These are phyloP conservation scores for Drosophila sechellia DNA, from an alignment of 1,140 invertebrate genomes.

Conservation along the genomic window DNA sequence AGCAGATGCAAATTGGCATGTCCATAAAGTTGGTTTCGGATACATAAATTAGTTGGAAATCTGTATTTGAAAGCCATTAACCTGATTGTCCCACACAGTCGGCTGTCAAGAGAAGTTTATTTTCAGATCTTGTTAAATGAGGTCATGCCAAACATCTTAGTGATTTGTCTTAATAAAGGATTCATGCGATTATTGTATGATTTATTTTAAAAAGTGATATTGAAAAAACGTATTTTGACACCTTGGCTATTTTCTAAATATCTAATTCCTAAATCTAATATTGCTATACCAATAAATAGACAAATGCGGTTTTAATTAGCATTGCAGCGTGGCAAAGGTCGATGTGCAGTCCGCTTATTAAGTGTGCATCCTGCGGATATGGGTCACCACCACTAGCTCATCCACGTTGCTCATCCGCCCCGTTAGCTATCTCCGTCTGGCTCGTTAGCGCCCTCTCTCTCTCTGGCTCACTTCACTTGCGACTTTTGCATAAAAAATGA, in stretches of 20 bases:
- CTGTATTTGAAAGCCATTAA: constrained; percentile 33
- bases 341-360: constrained; percentile 42
- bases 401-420: constrained; percentile 13
- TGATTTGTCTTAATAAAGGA: constrained; percentile 1
- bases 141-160: neutral
- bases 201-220: neutral
- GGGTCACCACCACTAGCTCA: constrained; percentile 39
- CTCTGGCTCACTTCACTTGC: constrained; percentile 3
- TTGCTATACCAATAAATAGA: no score
- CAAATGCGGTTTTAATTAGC: constrained; percentile 52
- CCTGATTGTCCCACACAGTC: constrained; percentile 7
- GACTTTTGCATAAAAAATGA: constrained; percentile 65
- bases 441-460: constrained; percentile 19
- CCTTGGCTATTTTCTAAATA: no score
- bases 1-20: constrained; percentile 37
- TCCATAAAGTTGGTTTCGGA: constrained; percentile 11
- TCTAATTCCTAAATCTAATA: no score
- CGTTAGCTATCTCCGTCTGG: constrained; percentile 2
- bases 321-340: constrained; percentile 52
- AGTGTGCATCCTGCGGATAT: constrained; percentile 55
- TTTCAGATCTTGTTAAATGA: neutral
- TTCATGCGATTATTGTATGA: no score
- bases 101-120: constrained; percentile 8
- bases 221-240: no score
- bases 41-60: constrained; percentile 32